Evolutionary conservation across 2,113 vertebrate genomes (phyloP).

Genomic region (Panthera tigris): DNA sequence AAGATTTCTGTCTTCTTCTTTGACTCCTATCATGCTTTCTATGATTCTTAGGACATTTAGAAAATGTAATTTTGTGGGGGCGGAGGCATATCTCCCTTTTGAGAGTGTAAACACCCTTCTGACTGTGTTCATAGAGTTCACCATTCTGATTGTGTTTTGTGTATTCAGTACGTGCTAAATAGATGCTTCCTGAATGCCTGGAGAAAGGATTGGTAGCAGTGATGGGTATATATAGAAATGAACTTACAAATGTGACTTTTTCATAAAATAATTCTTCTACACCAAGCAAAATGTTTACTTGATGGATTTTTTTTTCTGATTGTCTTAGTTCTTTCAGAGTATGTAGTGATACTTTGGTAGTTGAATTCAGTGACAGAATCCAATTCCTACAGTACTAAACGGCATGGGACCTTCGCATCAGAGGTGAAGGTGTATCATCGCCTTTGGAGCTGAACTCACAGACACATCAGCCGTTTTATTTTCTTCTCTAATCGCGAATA

Average conservation of each 20-base stretch:
- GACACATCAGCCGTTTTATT: background rate
- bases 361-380: background rate
- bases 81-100: background rate
- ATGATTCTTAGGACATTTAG: background rate
- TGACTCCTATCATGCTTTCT: background rate
- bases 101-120: background rate
- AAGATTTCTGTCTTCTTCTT: background rate
- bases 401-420: background rate
- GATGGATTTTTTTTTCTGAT: background rate
- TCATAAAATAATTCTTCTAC: background rate
- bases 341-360: background rate
- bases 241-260: background rate
- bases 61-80: background rate
- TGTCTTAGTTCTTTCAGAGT: background rate
- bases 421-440: background rate
- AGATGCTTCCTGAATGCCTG: background rate
- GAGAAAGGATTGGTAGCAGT: background rate
- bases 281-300: background rate
- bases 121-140: background rate
- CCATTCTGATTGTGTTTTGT: rapidly evolving
- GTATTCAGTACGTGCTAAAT: background rate
- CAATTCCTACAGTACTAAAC: background rate
- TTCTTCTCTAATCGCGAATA: background rate
- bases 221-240: background rate
- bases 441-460: background rate